A percentile compares a stretch with the other conserved stretches of the same genome.
Conservation (phyloP, 2,113 vertebrate species). For the Hystrix cristata region DNA sequence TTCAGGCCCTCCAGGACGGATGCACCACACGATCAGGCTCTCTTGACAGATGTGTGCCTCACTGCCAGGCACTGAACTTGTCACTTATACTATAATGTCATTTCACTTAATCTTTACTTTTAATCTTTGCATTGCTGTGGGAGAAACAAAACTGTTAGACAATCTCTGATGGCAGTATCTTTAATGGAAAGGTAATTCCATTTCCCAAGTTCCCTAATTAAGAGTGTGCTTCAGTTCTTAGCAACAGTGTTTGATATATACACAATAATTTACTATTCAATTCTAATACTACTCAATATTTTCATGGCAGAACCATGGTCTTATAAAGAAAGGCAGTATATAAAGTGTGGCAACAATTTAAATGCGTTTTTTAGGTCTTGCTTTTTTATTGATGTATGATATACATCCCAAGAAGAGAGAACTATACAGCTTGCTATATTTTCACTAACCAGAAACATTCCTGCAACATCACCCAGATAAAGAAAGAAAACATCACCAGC, state of each 20-base stretch:
- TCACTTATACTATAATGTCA: neutral
- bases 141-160: slow-evolving; percentile 22
- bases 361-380: neutral
- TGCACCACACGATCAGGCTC: neutral
- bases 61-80: neutral
- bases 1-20: neutral
- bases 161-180: neutral
- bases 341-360: neutral
- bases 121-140: neutral
- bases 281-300: neutral
- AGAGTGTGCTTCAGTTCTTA: slow-evolving; percentile 18
- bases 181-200: slow-evolving; percentile 30
- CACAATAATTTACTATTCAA: neutral
- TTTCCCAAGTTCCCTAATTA: neutral
- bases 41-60: neutral
- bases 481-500: neutral
- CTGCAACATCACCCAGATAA: neutral
- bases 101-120: neutral
- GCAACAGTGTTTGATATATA: neutral
- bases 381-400: neutral
- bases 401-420: neutral
- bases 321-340: neutral
- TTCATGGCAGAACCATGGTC: neutral
- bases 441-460: neutral
- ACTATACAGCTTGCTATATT: neutral